These are phyloP conservation scores for Parazoanthus darwini DNA, from an alignment of 92 coral and sea anemone species.

Conservation along the genomic window DNA sequence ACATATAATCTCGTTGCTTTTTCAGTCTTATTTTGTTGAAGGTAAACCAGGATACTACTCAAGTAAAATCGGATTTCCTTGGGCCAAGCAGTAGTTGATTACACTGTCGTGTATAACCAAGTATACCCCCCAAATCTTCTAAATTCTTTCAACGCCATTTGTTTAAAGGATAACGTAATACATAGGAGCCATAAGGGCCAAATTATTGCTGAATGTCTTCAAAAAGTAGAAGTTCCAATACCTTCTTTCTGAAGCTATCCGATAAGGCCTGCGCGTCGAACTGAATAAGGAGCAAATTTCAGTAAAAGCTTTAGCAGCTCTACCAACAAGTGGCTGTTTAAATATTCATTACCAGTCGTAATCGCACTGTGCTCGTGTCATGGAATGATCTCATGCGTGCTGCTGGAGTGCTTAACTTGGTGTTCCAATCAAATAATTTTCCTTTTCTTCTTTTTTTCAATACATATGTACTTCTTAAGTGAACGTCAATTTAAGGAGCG, in stretches of 20 bases:
- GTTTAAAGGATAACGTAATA: too few relatives aligned
- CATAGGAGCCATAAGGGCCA: too few relatives aligned
- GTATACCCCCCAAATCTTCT: not conserved
- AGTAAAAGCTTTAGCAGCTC: conserved; percentile 71
- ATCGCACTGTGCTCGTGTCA: conserved; percentile 17
- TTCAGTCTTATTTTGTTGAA: not conserved
- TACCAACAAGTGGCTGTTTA: conserved; percentile 40
- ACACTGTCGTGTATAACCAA: not conserved
- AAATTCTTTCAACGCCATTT: not conserved
- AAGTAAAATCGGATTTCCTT: not conserved
- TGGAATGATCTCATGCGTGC: not conserved
- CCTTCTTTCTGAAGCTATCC: conserved; percentile 62
- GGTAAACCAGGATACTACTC: not conserved
- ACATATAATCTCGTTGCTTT: not conserved
- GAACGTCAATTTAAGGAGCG: not conserved
- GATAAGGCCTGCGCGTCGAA: conserved; percentile 67
- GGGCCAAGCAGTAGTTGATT: not conserved
- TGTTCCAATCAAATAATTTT: not conserved
- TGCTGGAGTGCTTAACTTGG: not conserved
- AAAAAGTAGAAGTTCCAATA: conserved; percentile 11
- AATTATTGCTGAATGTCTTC: not conserved
- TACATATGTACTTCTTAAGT: not conserved
- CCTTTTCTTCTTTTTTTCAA: not conserved
- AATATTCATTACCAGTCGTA: conserved; percentile 8
- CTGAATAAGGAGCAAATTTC: conserved; percentile 73